Conservation (phyloP, 1,140 invertebrate genomes). For the Eumaeus atala region DNA sequence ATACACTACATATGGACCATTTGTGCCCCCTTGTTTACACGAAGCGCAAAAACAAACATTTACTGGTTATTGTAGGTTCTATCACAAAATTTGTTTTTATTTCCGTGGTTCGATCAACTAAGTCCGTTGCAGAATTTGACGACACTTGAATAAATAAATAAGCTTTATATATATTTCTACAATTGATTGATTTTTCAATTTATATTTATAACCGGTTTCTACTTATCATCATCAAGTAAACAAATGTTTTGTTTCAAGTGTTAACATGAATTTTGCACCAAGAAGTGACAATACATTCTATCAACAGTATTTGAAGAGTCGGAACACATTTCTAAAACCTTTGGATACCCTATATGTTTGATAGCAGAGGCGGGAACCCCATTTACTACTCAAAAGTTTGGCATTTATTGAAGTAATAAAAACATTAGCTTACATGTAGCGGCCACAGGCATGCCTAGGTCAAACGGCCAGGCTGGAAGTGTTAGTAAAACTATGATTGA, state of each 20-base stretch:
- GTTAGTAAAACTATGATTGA: not conserved
- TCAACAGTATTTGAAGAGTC: slow-evolving; percentile 1
- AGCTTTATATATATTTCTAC: too few relatives aligned
- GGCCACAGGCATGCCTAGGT: slow-evolving; percentile 1
- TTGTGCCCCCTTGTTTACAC: too few relatives aligned
- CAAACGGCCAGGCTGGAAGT: not conserved
- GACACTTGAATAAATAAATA: too few relatives aligned
- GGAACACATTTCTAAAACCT: slow-evolving; percentile 9
- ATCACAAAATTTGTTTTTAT: slow-evolving; percentile 11
- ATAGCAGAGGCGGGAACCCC: slow-evolving; percentile 3
- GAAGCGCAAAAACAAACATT: too few relatives aligned
- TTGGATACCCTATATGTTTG: slow-evolving; percentile 7
- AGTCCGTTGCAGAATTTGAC: not conserved
- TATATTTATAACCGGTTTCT: too few relatives aligned
- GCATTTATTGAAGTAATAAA: not conserved
- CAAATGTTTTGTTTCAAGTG: too few relatives aligned
- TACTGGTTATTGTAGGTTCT: too few relatives aligned
- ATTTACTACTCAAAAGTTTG: slow-evolving; percentile 7
- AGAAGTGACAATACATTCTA: too few relatives aligned
- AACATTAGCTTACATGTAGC: not conserved
- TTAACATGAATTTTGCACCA: too few relatives aligned
- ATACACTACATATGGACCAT: too few relatives aligned
- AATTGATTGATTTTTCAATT: too few relatives aligned
- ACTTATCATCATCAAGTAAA: too few relatives aligned
- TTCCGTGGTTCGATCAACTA: not conserved